phyloP scores from a whole-genome alignment of 2,113 vertebrate species.

The Alexandromys fortis region DNA sequence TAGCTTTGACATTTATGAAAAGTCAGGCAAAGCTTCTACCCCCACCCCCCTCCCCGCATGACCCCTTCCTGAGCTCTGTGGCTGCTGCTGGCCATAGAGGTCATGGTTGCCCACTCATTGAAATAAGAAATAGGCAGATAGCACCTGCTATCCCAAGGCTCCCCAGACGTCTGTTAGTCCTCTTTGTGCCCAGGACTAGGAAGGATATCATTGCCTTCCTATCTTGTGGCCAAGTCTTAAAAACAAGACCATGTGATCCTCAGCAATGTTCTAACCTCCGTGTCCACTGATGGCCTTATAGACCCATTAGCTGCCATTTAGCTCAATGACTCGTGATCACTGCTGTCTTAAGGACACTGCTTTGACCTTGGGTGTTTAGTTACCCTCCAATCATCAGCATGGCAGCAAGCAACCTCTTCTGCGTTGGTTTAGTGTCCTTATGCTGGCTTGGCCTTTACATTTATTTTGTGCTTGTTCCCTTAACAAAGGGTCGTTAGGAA shows the following conservation, averaged over 20 bases:
- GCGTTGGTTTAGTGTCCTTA: not conserved
- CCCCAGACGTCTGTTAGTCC: not conserved
- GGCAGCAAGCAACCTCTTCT: not conserved
- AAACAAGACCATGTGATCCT: not conserved
- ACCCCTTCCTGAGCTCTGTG: not conserved
- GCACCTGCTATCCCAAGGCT: not conserved
- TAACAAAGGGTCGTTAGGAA: not conserved
- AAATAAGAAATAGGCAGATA: not conserved
- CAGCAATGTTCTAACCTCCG: not conserved
- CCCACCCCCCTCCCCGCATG: not conserved
- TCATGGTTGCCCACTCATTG: not conserved
- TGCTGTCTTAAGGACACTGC: not conserved
- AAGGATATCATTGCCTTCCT: not conserved
- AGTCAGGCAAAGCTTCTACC: not conserved
- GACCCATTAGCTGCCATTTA: rapidly evolving
- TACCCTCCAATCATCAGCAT: not conserved
- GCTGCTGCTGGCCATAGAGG: not conserved
- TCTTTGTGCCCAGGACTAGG: not conserved
- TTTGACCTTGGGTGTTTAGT: not conserved
- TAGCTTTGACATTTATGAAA: conserved; percentile 66
- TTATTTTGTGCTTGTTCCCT: not conserved
- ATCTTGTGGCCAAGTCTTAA: not conserved
- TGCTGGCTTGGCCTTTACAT: not conserved
- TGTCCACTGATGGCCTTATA: not conserved
- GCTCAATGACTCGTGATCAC: not conserved